Conservation (phyloP, 1,140 invertebrate species). For the Saccostrea echinata region DNA sequence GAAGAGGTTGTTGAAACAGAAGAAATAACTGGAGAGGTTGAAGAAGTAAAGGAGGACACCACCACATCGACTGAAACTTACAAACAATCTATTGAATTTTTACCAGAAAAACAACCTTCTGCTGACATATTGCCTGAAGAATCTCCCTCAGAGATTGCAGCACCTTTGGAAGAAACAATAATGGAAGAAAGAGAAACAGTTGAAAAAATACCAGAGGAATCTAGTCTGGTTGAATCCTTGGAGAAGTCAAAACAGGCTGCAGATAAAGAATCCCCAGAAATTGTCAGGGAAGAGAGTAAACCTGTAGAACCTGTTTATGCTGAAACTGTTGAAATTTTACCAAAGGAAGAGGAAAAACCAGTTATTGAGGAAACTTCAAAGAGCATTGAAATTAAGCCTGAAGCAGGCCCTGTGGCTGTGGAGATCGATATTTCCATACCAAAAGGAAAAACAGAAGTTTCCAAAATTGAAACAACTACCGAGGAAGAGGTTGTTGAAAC, state of each 20-base stretch:
- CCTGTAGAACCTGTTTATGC: background rate
- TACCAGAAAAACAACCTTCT: slow-evolving; percentile 2
- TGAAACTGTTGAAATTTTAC: slow-evolving; percentile 42
- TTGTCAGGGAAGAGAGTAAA: slow-evolving; percentile 24
- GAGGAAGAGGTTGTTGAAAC: slow-evolving; percentile 9
- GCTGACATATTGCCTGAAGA: slow-evolving; percentile 30
- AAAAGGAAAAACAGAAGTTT: slow-evolving; percentile 32
- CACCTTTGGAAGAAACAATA: slow-evolving; percentile 35
- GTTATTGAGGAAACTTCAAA: background rate
- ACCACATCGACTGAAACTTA: background rate
- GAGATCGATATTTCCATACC: slow-evolving; percentile 12
- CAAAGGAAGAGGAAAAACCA: slow-evolving; percentile 32
- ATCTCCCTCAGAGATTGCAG: background rate
- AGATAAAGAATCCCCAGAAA: background rate
- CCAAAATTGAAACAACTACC: slow-evolving; percentile 23
- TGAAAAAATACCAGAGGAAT: slow-evolving; percentile 36
- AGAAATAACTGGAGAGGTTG: too few relatives aligned
- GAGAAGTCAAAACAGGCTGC: background rate
- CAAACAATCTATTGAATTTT: slow-evolving; percentile 8
- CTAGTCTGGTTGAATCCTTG: slow-evolving; percentile 28
- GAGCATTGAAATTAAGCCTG: background rate
- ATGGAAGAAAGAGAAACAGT: slow-evolving; percentile 36
- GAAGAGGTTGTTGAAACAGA: too few relatives aligned
- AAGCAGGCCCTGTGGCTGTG: slow-evolving; percentile 5
- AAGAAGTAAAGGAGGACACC: too few relatives aligned